A percentile compares a stretch with the other conserved stretches of the same genome.
These are phyloP conservation scores for Argentina silus DNA, from an alignment of 2,797 vertebrate genomes.

Conservation along the genomic window DNA sequence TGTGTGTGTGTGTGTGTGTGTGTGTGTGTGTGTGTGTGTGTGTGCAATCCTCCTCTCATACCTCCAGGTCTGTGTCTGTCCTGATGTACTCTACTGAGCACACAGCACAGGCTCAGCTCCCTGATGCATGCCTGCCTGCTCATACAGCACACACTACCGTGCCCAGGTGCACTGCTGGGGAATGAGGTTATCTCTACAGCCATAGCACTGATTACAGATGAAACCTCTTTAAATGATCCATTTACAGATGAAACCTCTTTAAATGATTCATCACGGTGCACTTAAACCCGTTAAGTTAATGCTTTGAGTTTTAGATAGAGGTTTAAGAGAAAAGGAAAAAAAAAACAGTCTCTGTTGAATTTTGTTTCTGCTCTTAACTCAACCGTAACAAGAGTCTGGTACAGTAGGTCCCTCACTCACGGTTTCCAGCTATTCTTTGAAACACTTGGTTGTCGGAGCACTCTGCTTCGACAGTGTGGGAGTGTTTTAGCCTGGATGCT, in stretches of 20 bases:
- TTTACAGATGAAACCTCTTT: conserved; percentile 46
- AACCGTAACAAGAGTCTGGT: conserved; percentile 27
- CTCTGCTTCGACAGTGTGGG: conserved; percentile 49
- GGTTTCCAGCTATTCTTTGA: conserved; percentile 34
- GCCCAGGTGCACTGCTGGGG: conserved; percentile 47
- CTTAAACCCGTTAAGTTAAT: conserved; percentile 40
- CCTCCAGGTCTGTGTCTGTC: conserved; percentile 57
- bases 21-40: too few relatives aligned
- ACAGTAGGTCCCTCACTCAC: conserved; percentile 14
- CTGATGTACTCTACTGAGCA: conserved; percentile 64
- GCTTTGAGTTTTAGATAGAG: too few relatives aligned
- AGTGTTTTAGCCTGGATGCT: conserved; percentile 65
- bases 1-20: too few relatives aligned
- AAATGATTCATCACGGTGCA: conserved; percentile 41
- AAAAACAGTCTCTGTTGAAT: conserved; percentile 24
- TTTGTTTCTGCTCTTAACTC: conserved; percentile 14
- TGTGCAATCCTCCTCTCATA: conserved; percentile 1
- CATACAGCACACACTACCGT: conserved; percentile 46
- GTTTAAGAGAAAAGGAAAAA: too few relatives aligned
- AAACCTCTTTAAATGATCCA: conserved; percentile 34
- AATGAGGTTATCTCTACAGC: conserved; percentile 44
- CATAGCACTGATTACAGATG: conserved; percentile 48
- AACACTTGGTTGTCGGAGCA: conserved; percentile 47
- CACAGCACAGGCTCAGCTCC: conserved; percentile 56
- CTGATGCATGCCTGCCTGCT: conserved; percentile 50